phyloP scores from a whole-genome alignment of 2,113 vertebrate species.

The Synchiropus splendidus region DNA sequence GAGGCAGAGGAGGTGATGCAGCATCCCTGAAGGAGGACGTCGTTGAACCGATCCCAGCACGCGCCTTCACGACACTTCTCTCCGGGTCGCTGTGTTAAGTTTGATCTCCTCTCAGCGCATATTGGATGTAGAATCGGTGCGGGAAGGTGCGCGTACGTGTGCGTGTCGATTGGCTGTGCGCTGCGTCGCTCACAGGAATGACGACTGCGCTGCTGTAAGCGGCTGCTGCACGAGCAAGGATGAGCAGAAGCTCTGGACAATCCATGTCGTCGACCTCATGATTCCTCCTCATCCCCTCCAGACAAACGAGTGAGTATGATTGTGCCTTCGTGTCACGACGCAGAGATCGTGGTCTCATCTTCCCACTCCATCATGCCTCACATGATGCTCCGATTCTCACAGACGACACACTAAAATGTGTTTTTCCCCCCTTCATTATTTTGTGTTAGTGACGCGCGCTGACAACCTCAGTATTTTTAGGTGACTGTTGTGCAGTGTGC shows the following conservation, averaged over 20 bases:
- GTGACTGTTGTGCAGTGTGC: constrained; percentile 4
- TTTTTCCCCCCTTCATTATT: not conserved
- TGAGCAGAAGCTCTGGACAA: constrained; percentile 42
- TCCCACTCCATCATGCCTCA: too few species aligned
- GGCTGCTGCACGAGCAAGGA: constrained; percentile 48
- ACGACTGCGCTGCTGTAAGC: constrained; percentile 48
- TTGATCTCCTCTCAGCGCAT: constrained; percentile 20
- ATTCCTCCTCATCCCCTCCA: constrained; percentile 42
- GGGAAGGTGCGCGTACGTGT: constrained; percentile 35
- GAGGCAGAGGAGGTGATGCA: constrained; percentile 1
- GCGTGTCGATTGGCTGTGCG: constrained; percentile 43
- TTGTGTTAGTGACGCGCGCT: not conserved
- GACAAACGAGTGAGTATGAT: not conserved
- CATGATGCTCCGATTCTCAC: not conserved
- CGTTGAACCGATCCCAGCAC: too few species aligned
- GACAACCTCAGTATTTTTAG: not conserved
- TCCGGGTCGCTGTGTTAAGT: constrained; percentile 25
- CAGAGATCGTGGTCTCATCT: not conserved
- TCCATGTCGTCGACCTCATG: constrained; percentile 28
- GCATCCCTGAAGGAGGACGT: not conserved
- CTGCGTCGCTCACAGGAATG: constrained; percentile 45
- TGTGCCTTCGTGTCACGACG: not conserved
- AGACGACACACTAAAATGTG: not conserved
- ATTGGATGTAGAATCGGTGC: constrained; percentile 16
- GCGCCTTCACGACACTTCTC: not conserved